A percentile compares a stretch with the other conserved stretches of the same genome.
These are phyloP conservation scores for Formica selysi DNA, from an alignment of 1,140 invertebrate genomes.

Conservation along the genomic window DNA sequence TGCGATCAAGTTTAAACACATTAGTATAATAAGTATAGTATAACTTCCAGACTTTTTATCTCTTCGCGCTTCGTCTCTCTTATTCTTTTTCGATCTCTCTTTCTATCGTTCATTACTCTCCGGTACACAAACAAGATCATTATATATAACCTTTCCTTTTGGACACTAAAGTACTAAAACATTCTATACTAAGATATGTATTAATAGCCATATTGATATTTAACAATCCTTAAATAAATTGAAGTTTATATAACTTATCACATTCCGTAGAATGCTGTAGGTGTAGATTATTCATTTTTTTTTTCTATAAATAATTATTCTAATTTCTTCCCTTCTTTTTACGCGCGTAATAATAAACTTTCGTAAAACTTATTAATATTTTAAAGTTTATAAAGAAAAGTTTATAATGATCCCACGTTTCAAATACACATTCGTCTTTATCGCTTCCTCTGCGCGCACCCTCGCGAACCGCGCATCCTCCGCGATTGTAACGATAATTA, in stretches of 20 bases:
- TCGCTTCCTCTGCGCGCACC: neutral
- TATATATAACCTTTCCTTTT: neutral
- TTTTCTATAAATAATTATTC: neutral
- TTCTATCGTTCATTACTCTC: slow-evolving; percentile 7
- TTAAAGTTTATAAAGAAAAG: neutral
- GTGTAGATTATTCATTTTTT: neutral
- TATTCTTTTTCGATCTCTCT: slow-evolving; percentile 8
- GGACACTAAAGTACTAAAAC: neutral
- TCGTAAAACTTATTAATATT: neutral
- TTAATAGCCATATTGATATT: neutral
- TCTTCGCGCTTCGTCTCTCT: neutral
- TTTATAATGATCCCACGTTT: slow-evolving; percentile 27
- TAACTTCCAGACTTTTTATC: slow-evolving; percentile 34
- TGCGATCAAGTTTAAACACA: slow-evolving; percentile 34
- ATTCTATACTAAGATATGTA: neutral
- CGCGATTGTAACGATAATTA: slow-evolving; percentile 70
- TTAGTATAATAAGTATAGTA: slow-evolving; percentile 11
- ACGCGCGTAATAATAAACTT: neutral
- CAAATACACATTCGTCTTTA: neutral
- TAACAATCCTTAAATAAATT: neutral
- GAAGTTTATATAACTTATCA: neutral
- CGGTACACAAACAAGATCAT: slow-evolving; percentile 13
- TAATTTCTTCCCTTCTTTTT: neutral
- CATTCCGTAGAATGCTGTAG: neutral
- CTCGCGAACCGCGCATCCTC: slow-evolving; percentile 24